Base-by-base conservation (phyloP, 1,140 invertebrate species). In the Drosophila nigrodunni region DNA sequence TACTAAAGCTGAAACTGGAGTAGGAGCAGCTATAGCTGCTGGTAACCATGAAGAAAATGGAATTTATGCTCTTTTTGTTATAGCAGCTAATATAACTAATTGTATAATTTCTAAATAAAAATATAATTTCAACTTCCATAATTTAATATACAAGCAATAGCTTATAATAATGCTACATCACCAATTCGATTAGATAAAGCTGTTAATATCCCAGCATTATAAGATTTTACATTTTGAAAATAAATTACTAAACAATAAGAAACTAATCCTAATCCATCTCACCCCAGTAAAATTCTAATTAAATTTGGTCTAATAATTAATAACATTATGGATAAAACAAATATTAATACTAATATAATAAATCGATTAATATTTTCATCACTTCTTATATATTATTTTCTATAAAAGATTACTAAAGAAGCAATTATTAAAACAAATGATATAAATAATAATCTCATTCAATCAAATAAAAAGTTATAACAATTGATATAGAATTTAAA, bases 51-150 rank as follows among this genome's bases (percentile, higher is more conserved):
- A 93, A 80, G 94, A 95, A 94, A 96, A 96, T 55, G 95, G 95
- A 93, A 96, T 94, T 93, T 96, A 95, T 86, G 95, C 95, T 78
- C 95, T 96, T 93, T 96, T 96, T 76, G 95, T 96, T 92, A 96
- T 94, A 55, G 93, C 91, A 3, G 94, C 94, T 79, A 95, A 87
- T 76, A 93, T 82, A 57, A 95, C 82, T 89, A 94, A 89, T 64
- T 87, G 81, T 82, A 93, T 93, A 89, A 93, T 87, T 80, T 93
- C 80, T 88, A 93, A 85, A 93, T 93, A 83, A 87, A 89, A 82
- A 92, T 81, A 93, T 92, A 93, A 93, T 92, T 93, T 93, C 93
- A 94, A 25, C 88, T 90, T 0, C 93, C 93, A 88, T 88, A 94
- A 93, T 93, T 94, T 83, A 94, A 77, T 92, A 94, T 92, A 93